phyloP scores from a whole-genome alignment of 2,113 vertebrate species.

The Thinocorus orbignyianus region DNA sequence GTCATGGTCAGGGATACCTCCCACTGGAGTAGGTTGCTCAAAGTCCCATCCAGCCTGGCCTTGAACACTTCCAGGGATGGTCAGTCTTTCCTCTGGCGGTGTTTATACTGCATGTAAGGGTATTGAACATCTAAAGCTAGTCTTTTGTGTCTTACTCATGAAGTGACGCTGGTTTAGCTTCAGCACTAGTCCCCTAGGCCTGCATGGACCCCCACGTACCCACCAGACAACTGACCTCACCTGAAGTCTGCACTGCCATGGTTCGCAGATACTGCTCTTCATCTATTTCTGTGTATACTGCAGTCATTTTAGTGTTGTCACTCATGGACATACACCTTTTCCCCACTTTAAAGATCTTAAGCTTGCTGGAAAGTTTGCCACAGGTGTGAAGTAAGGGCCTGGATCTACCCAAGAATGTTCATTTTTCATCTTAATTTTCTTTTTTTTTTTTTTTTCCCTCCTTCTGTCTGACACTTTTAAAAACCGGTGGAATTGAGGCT shows the following conservation, averaged over 20 bases:
- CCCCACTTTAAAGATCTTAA: no score
- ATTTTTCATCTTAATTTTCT: no score
- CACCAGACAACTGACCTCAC: no score
- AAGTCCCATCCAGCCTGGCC: no score
- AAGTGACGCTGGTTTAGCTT: neutral
- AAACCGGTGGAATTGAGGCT: neutral
- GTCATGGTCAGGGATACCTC: no score
- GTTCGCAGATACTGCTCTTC: neutral
- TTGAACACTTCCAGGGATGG: no score
- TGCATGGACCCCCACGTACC: rapidly evolving
- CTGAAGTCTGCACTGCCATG: no score
- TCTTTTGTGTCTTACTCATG: neutral
- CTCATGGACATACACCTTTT: no score
- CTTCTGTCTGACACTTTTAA: neutral
- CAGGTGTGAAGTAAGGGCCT: no score
- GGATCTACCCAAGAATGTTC: no score
- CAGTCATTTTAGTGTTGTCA: neutral
- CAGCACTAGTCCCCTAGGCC: neutral
- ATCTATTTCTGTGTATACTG: neutral
- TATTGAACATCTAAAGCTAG: neutral
- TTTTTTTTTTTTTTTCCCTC: neutral
- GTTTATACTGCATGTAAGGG: neutral
- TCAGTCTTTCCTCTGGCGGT: neutral
- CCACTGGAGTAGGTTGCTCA: no score
- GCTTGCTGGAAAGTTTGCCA: no score